These are phyloP conservation scores for Stenodema calcarata DNA, from an alignment of 2,888 invertebrate species.

Conservation along the genomic window DNA sequence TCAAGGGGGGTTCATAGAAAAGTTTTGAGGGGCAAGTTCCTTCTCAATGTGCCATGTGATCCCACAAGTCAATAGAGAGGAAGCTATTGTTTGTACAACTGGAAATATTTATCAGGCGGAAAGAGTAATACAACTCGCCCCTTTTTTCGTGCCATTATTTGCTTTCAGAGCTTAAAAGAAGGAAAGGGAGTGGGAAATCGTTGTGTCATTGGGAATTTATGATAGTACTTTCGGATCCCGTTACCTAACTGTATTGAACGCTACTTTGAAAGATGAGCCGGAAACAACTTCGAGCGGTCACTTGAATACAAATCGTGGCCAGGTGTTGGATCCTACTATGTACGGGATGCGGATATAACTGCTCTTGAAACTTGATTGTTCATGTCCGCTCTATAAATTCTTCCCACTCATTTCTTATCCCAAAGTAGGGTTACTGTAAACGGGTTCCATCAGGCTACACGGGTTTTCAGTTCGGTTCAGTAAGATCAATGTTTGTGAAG, in stretches of 20 bases:
- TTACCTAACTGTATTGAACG: not conserved
- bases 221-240: not conserved
- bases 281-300: no score
- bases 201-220: not conserved
- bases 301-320: no score
- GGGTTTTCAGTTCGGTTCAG: no score
- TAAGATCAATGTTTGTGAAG: no score
- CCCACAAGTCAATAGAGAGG: not conserved
- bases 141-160: not conserved
- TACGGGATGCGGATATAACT: no score
- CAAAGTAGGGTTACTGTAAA: no score
- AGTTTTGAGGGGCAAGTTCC: not conserved
- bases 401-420: no score
- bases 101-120: not conserved
- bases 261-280: no score
- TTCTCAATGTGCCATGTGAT: not conserved
- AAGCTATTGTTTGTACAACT: not conserved
- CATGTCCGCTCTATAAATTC: no score
- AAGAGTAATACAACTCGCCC: not conserved
- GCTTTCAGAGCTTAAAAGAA: not conserved
- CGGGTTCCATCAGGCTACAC: no score
- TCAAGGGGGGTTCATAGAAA: not conserved
- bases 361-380: no score
- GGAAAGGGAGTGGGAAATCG: not conserved
- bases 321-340: no score